phyloP scores from a whole-genome alignment of 2,888 invertebrate genomes.

The Morpho deidamia region DNA sequence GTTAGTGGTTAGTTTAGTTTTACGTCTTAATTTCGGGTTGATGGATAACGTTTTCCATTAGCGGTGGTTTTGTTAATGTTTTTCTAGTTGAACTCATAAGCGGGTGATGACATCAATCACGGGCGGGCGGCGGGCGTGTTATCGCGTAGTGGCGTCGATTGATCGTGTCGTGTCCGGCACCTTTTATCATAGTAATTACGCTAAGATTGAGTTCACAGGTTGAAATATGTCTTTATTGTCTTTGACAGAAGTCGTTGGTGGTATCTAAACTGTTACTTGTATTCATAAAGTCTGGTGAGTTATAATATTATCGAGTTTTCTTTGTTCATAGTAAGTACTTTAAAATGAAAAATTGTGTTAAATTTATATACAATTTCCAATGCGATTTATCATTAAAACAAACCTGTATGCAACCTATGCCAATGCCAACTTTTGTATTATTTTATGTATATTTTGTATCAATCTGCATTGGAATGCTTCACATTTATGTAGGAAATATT shows the following conservation, averaged over 20 bases:
- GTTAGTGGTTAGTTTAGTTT: slow-evolving; percentile 31
- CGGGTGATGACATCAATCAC: slow-evolving; percentile 63
- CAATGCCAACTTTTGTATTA: too few species aligned
- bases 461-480: too few species aligned
- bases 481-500: too few species aligned
- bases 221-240: slow-evolving; percentile 28
- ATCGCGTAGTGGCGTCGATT: slow-evolving; percentile 63
- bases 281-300: neutral
- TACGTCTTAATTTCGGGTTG: slow-evolving; percentile 56
- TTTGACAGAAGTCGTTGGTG: slow-evolving; percentile 6
- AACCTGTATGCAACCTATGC: too few species aligned
- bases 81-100: slow-evolving; percentile 48
- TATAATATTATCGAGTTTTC: neutral
- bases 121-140: slow-evolving; percentile 36
- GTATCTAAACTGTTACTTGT: neutral
- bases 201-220: slow-evolving; percentile 17
- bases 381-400: too few species aligned
- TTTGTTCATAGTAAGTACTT: too few species aligned
- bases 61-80: slow-evolving; percentile 60
- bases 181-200: slow-evolving; percentile 46
- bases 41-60: slow-evolving; percentile 67
- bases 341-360: too few species aligned
- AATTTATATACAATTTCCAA: too few species aligned
- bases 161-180: slow-evolving; percentile 54
- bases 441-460: too few species aligned